Evolutionary conservation across 2,888 invertebrate genomes (phyloP), one percentile per base, ranked within the genome.

Genomic region (Cybosia mesomella): DNA sequence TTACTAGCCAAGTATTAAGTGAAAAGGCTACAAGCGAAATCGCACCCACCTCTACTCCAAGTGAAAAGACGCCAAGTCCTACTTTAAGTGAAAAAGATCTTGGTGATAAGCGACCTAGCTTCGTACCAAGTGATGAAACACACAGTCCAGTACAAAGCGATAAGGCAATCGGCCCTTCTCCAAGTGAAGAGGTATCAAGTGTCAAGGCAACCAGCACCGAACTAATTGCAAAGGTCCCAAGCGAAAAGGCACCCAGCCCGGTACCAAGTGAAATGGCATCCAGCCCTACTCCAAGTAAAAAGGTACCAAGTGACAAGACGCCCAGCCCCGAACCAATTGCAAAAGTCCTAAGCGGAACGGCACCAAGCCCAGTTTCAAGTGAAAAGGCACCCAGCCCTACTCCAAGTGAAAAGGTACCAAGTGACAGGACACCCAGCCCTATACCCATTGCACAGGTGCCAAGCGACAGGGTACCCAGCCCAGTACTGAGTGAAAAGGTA

Each of bases 181-280:
- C 22, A 5, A 54, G 21, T 43, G 43, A 43, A 1, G 28, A 57
- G 22, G 57, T 22, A 13, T 9, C 34, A 22, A 73, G 59, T 39
- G 62, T 67, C 32, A 64, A 59, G 36, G 55, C 57, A 9, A 58
- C 58, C 1, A 64, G 74, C 53, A 69, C 70, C 5, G 57, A 60
- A 49, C 70, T 61, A 0, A 63, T 70, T 18, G 43, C 15, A 3
- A 43, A 43, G 4, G 39, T 39, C 2, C 39, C 2, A 1, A 15
- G 15, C 3, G 69, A 78, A 0, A 72, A 58, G 9, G 57, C 57
- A 49, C 58, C 64, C 1, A 76, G 75, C 59, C 64, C n/a, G n/a
- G 7, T 32, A 5, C 11, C 22, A n/a, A 55, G 21, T 8, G 59
- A 60, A 4, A 36, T 22, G 10, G 8, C 49, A 11, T 8, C n/a